Evolutionary conservation across 2,113 vertebrate species (phyloP), one percentile per base, ranked within the genome.

Genomic region (Dipodomys merriami): DNA sequence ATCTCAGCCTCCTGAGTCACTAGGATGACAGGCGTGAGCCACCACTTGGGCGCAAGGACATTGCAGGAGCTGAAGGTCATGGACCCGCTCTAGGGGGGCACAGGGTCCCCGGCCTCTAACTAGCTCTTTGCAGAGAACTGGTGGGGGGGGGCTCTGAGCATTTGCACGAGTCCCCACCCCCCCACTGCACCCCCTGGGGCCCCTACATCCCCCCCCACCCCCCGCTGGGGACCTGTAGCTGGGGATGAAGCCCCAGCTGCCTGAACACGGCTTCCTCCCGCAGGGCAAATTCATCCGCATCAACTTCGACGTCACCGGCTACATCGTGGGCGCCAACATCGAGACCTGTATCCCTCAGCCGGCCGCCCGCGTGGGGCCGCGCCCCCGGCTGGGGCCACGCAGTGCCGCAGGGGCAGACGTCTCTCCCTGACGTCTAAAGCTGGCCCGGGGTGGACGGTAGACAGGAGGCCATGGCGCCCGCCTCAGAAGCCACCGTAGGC

Each of bases 261-360:
- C 11, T 39, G 65, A 93, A 10, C 76, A 20, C 77, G 89, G 86
- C 89, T 96, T 96, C 95, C 95, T 71, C 2, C 97, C 68, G 35
- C 97, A 99, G 98, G 98, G 98, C 82, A 99, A 99, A 94, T 99
- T 99, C 96, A 99, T 99, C 97, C 98, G 98, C 81, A 99, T 99
- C 97, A 99, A 99, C 97, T 99, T 99, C 0, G 98, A 99, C 1
- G 98, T 98, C 72, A 98, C 98, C 0, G 98, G 98, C 65, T 99
- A 98, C 97, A 99, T 99, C 22, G 98, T 99, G 0, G 98, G 98
- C 91, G 98, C 98, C 76, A 99, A 99, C 97, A 99, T 99, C 0
- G 98, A 99, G 95, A 98, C 98, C 0, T 99, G 98, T 99, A 99
- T 99, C 98, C 98, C 99, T 98, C 95, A 7, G 77, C 65, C 27